phyloP scores from a whole-genome alignment of 2,888 invertebrate genomes.

The Clistopyga incitator region DNA sequence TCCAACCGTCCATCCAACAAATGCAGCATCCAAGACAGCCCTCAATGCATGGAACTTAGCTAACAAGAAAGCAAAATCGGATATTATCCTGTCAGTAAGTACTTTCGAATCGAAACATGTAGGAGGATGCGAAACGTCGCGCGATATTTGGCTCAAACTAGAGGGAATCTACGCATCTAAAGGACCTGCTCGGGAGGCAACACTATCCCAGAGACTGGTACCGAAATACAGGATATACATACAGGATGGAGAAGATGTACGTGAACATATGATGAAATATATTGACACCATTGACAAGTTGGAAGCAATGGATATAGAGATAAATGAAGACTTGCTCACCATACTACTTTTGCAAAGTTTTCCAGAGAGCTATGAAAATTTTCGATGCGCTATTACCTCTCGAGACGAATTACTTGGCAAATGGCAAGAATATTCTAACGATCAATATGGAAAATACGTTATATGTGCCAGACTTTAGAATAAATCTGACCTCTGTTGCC shows the following conservation, averaged over 20 bases:
- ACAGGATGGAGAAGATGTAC: slow-evolving; percentile 39
- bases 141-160: slow-evolving; percentile 11
- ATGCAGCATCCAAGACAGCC: background rate
- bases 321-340: slow-evolving; percentile 38
- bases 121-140: slow-evolving; percentile 22
- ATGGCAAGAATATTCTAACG: background rate
- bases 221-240: slow-evolving; percentile 52
- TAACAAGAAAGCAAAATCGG: background rate
- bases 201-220: slow-evolving; percentile 60
- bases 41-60: no score
- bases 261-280: slow-evolving; percentile 43
- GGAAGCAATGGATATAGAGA: slow-evolving; percentile 30
- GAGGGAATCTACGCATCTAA: slow-evolving; percentile 20
- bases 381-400: slow-evolving; percentile 44
- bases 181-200: slow-evolving; percentile 55
- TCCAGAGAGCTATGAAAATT: slow-evolving; percentile 37
- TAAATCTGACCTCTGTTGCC: slow-evolving; percentile 68
- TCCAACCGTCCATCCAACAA: background rate
- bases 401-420: slow-evolving; percentile 25
- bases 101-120: background rate
- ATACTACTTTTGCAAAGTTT: slow-evolving; percentile 55
- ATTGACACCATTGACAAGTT: slow-evolving; percentile 52
- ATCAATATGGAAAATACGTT: slow-evolving; percentile 42
- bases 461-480: slow-evolving; percentile 67
- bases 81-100: background rate